Base-by-base conservation (phyloP, 2,888 invertebrate genomes). In the Tryphoninae sp. region DNA sequence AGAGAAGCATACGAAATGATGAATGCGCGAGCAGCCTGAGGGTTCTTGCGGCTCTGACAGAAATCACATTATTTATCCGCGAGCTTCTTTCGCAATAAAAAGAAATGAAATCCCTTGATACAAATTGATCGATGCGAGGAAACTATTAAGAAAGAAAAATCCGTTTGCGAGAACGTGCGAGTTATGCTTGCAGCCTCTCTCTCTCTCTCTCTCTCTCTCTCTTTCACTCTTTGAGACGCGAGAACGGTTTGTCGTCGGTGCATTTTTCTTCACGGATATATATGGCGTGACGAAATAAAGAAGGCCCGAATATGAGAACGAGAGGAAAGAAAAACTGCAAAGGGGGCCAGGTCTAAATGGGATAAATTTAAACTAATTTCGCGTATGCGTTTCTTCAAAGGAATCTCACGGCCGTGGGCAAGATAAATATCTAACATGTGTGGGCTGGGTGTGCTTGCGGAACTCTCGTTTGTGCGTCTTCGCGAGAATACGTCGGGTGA, bases 381-480 rank as follows among this genome's bases (percentile, higher is more conserved):
- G 33, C 33, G 82, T 81, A 80, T 79, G 81, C 78, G 80, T 82
- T 81, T 84, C 84, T 84, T 84, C 82, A 81, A 84, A 84, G 84
- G 81, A 84, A 84, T 84, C 80, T 82, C 82, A 84, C 80, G 79
- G 78, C 71, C 79, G 82, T 82, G 78, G 77, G 73, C 67, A 84
- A 82, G 84, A 84, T 82, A 82, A 84, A 84, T 84, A 84, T 84
- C 77, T 67, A 82, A 82, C 82, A 84, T 74, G 82, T 84, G 84
- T 82, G 78, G 78, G 67, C 71, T 61, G 76, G 59, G 45, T 53
- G 13, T 13, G 45, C 45, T 61, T 49, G 72, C 72, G 33, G 53
- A 59, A 42, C 69, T 65, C 55, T 64, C 55, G 61, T 77, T 68
- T 62, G 67, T 33, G 42, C 61, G 33, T 62, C 80, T 72, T 58